phyloP scores from a whole-genome alignment of 53 echinoderm and acorn worm genomes.

The Mesocentrotus franciscanus region DNA sequence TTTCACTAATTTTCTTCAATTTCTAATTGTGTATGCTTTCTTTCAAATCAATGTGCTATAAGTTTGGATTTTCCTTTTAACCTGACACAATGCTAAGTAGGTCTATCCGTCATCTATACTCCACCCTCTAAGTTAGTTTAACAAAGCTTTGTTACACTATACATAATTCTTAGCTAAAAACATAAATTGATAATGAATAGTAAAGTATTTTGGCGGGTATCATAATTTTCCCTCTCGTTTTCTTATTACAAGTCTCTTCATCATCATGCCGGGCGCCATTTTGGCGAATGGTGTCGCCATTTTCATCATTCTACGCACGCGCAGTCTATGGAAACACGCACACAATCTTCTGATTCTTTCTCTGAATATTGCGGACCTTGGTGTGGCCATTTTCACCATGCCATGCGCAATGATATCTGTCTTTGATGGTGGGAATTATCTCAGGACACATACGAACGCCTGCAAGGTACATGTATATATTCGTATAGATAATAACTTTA shows the following conservation, averaged over 20 bases:
- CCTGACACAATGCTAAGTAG: too few species aligned
- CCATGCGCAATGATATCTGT: constrained; percentile 43
- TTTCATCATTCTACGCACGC: constrained; percentile 19
- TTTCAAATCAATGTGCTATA: too few species aligned
- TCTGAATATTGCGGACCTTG: constrained; percentile 56
- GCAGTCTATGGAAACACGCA: constrained; percentile 29
- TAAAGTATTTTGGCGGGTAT: too few species aligned
- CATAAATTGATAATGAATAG: too few species aligned
- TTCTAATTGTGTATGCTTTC: too few species aligned
- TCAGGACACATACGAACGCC: background rate
- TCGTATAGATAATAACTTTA: background rate
- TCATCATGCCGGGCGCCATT: constrained; percentile 34
- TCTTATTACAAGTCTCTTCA: background rate
- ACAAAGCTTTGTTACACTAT: too few species aligned
- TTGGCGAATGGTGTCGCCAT: constrained; percentile 43
- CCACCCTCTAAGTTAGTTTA: too few species aligned
- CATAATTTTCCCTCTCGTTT: background rate
- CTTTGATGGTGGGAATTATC: constrained; percentile 40
- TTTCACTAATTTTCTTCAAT: too few species aligned
- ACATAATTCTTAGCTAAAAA: too few species aligned
- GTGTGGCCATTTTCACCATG: constrained; percentile 52
- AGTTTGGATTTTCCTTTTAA: too few species aligned
- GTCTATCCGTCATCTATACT: too few species aligned
- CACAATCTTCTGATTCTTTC: constrained; percentile 43
- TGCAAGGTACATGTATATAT: background rate